These are phyloP conservation scores for Rhynchonycteris naso DNA, from an alignment of 2,797 vertebrate species.

Conservation along the genomic window DNA sequence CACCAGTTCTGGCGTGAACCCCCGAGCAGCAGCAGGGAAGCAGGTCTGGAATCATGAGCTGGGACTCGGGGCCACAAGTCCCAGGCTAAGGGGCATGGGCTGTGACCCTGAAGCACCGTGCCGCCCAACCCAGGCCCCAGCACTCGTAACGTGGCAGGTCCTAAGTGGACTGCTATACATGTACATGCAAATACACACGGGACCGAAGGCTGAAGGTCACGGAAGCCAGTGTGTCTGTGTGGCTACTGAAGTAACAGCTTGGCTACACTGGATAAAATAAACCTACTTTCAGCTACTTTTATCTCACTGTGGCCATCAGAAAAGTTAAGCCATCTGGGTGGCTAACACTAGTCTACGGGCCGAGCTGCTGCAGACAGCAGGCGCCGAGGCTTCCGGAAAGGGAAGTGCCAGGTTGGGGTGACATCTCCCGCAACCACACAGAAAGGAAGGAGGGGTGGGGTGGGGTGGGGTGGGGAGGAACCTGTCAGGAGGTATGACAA, in stretches of 20 bases:
- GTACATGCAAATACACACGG: not conserved
- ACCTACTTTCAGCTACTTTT: not conserved
- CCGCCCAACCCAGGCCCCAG: not conserved
- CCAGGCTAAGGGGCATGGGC: not conserved
- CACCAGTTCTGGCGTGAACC: not conserved
- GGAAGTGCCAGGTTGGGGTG: not conserved
- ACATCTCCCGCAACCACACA: not conserved
- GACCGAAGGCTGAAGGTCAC: rapidly evolving
- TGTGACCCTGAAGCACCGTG: not conserved
- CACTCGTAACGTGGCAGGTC: no score
- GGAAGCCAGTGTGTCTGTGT: not conserved
- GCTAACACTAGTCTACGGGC: no score
- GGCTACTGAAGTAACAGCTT: not conserved
- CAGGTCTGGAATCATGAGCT: not conserved
- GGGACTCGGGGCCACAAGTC: not conserved
- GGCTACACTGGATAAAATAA: not conserved
- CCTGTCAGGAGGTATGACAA: not conserved
- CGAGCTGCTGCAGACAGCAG: not conserved
- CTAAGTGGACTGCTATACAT: not conserved
- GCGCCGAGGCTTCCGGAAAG: not conserved
- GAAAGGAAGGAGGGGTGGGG: rapidly evolving
- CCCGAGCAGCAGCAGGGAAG: not conserved
- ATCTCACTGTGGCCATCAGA: not conserved
- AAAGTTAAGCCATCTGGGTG: not conserved
- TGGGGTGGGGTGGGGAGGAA: no score